Evolutionary conservation across 2,113 vertebrate species (phyloP), one percentile per base, ranked within the genome.

Genomic region (Progne subis): DNA sequence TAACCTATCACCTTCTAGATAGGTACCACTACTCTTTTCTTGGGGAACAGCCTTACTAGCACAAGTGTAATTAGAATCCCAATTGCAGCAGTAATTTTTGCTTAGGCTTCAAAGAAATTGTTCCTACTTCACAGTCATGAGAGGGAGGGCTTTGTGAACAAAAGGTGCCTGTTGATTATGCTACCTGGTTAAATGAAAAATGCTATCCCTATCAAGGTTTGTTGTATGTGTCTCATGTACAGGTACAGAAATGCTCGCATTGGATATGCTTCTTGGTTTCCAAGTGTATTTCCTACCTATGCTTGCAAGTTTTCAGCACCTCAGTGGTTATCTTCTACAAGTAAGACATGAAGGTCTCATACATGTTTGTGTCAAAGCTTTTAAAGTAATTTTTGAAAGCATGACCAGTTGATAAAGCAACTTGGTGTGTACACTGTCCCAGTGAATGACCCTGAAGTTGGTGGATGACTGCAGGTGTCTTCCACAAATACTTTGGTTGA

Each of bases 21-120:
- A 21, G 39, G 34, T 43, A 12, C 13, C 2, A 1, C 18, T 24
- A 6, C 6, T 21, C 6, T 21, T 60, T 17, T 21, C 24, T 32
- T 31, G 17, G 7, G 11, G 11, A 82, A 2, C 0, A 5, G 10
- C 23, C 52, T 41, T 50, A 12, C 4, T 47, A n/a, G 18, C 3
- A 20, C 12, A 0, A 1, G 1, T 8, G 52, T 68, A 20, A 49
- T 60, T 26, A 44, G 31, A 15, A 31, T 92, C 4, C 12, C 4
- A 52, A 0, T 44, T 26, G 29, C 4, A 41, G 3, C 6, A 56
- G 19, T 67, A 24, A 49, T 63, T 43, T 24, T 7, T 29, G 9
- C 47, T 90, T 47, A 34, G 11, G 46, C 37, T 37, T 37, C 37
- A 37, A 37, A 37, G 37, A 37, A 37, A 37, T 37, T 37, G 37